Evolutionary conservation across 2,113 vertebrate genomes (phyloP), one percentile per base, ranked within the genome.

Genomic region (Corythornis cristatus): DNA sequence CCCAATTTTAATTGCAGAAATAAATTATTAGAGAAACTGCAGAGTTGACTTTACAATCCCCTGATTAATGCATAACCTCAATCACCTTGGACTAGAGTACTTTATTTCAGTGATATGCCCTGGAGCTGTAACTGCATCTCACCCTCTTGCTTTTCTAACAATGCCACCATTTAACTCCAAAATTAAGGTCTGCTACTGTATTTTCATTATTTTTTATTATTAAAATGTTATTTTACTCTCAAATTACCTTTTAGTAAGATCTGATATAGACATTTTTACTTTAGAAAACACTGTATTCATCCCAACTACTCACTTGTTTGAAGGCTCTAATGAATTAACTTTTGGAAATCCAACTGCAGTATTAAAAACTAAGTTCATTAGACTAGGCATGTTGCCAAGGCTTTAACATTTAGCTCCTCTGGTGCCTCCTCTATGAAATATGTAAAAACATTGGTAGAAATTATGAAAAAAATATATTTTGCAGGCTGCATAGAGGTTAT

Each of bases 1-100:
- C 62, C 54, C 66, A 89, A 82, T 75, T 90, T 93, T 92, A 92
- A 92, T 75, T 84, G 86, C 54, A 82, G 62, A 93, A 93, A 94
- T 90, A 93, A 94, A 95, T 11, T 48, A 61, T 70, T 94, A 90
- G 68, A 78, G 54, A 12, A 92, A 50, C 54, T 57, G 28, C 35
- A 84, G 80, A 75, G 57, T 64, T 92, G 71, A 82, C 58, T 86
- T 96, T 76, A 82, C 46, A 58, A 68, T 66, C 13, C 22, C 20
- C 2, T 65, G 90, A 90, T 68, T 93, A 79, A 84, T 82, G 62
- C 45, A 11, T 88, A 82, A 82, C 31, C 78, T 78, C 56, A 92
- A 50, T 50, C 50, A 76, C 62, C 62, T 72, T 46, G 23, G 70
- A 93, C 45, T 42, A 31, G 23, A 83, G 48, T 15, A 70, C 22